Evolutionary conservation across 1,140 invertebrate genomes (phyloP), one percentile per base, ranked within the genome.

Genomic region (Cecropterus lyciades): DNA sequence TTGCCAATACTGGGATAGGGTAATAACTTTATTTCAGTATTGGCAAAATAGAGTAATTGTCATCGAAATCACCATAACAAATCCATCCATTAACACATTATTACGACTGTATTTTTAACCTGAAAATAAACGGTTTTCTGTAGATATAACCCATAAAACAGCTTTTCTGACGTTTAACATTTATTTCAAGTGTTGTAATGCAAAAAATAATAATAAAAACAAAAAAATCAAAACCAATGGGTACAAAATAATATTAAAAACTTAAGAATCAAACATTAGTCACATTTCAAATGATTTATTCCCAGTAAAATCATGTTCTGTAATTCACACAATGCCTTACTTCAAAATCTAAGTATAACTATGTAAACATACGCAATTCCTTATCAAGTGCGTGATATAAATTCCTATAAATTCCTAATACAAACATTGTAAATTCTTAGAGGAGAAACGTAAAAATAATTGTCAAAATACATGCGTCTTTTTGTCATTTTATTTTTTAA

Each of bases 231-330:
- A 24, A 24, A 3, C 5, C 1, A 52, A 67, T 20, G n/a, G 51
- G 33, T 65, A 56, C 43, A 72, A 48, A 73, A 40, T 59, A 69
- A 72, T 56, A 45, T 48, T 56, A 59, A 65, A 24, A 70, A 57
- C 37, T 45, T 59, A 70, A 72, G 66, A 86, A 85, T 82, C 56
- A 87, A 88, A 84, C 77, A 83, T 80, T 57, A 42, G 14, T 17
- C 10, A 67, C 65, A 72, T 75, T 77, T 77, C 65, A 85, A 84
- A 74, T 66, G 72, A 71, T 83, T 86, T 84, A 82, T 82, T 86
- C 67, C 57, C 56, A 77, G 77, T 80, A 82, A 79, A 77, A 79
- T 76, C 76, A 75, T 67, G 59, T 72, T 68, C 51, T 65, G 69
- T 37, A 72, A 65, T 70, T 60, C 74, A 70, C 76, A 79, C 72